Evolutionary conservation across 2,797 vertebrate genomes (phyloP), one percentile per base, ranked within the genome.

Genomic region (Galago senegalensis): DNA sequence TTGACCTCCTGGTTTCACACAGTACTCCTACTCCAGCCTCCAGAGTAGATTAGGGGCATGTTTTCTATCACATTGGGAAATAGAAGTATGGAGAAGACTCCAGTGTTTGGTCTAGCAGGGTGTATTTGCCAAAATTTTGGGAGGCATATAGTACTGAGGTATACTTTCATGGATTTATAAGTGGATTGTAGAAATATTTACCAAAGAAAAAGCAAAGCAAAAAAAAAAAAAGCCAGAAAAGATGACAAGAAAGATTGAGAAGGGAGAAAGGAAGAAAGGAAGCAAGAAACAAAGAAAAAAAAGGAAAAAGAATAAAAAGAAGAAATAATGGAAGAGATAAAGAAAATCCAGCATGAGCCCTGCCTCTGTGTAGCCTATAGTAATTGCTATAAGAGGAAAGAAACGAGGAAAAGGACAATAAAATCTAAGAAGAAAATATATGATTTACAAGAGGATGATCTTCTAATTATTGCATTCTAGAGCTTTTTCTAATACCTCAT

Each of bases 291-390:
- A 70, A 83, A 69, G 14, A 25, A 14, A 31, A 87, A n/a, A 18
- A 16, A 84, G 14, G 31, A 23, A 58, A 81, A 49, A 65, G 27
- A 11, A 56, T 4, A 73, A 53, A 29, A 34, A 79, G 23, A 40
- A 82, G 16, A 89, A 95, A 93, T 20, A 92, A 56, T 85, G 31
- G 40, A 67, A 73, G 8, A 53, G 17, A 82, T 34, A 61, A 76
- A 34, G 7, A n/a, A 83, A 93, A 63, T n/a, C 10, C 65, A 29
- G 9, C 49, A 7, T 63, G 49, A 91, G 79, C 85, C 93, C 73
- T 53, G 17, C n/a, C 85, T 77, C 80, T 88, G 76, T 56, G 5
- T 23, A 49, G 25, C 27, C 31, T 43, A 4, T 17, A 61, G 1
- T 93, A 61, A 82, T 21, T 95, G 40, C 37, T 70, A 23, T 69